Conservation (phyloP, 2,113 vertebrate species). For the Hepsetus odoe region DNA sequence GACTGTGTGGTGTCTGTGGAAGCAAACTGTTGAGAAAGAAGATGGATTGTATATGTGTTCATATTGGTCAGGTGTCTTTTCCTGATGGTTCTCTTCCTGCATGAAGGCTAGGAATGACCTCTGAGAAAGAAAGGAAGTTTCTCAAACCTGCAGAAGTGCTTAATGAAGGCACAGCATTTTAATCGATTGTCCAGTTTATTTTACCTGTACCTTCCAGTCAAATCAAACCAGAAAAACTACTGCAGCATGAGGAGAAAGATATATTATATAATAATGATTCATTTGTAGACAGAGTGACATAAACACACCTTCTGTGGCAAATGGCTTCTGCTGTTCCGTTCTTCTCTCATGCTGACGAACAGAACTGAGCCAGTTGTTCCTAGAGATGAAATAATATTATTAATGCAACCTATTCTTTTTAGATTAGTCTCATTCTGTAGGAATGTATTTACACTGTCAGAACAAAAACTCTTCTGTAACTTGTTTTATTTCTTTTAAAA, state of each 20-base stretch:
- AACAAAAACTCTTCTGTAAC: too few species aligned
- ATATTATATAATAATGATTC: neutral
- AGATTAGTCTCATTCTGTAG: neutral
- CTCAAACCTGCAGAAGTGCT: neutral
- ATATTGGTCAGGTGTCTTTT: conserved; percentile 24
- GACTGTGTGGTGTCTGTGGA: too few species aligned
- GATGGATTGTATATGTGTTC: neutral
- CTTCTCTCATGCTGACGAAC: conserved; percentile 43
- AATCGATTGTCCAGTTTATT: too few species aligned
- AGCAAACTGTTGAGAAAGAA: neutral
- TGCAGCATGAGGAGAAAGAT: neutral
- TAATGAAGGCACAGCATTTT: too few species aligned
- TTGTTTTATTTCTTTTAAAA: too few species aligned
- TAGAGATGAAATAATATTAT: conserved; percentile 1
- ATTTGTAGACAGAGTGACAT: neutral
- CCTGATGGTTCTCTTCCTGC: conserved; percentile 48
- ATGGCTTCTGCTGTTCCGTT: conserved; percentile 11
- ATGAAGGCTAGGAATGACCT: conserved; percentile 43
- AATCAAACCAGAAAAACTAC: neutral
- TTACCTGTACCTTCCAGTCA: neutral
- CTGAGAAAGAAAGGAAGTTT: conserved; percentile 19
- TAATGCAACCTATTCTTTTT: neutral
- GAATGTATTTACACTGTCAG: neutral
- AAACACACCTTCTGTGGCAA: conserved; percentile 26
- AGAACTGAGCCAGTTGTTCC: neutral